Evolutionary conservation across 2,797 vertebrate species (phyloP).

Genomic region (Tolypeutes matacus): DNA sequence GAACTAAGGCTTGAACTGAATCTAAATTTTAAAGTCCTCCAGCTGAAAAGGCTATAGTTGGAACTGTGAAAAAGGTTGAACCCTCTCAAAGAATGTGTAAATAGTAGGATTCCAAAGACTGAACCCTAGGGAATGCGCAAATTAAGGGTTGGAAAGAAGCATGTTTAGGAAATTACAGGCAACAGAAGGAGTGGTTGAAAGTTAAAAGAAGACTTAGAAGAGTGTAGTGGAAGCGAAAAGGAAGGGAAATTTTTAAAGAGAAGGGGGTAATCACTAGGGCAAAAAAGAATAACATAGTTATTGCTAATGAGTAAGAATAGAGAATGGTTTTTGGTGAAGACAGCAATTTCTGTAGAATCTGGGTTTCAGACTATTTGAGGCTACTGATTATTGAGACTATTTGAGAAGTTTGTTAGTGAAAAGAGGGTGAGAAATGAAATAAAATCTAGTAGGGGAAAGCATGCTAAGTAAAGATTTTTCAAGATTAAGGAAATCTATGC

Average conservation of each 20-base stretch:
- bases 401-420: slow-evolving; percentile 54
- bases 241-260: slow-evolving; percentile 30
- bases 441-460: background rate
- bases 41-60: slow-evolving; percentile 53
- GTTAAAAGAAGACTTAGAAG: slow-evolving; percentile 67
- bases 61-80: slow-evolving; percentile 43
- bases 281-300: slow-evolving; percentile 25
- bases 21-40: slow-evolving; percentile 71
- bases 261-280: background rate
- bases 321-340: slow-evolving; percentile 29
- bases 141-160: slow-evolving; percentile 68
- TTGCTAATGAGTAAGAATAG: slow-evolving; percentile 22
- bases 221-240: slow-evolving; percentile 50
- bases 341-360: background rate
- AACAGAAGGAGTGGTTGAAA: slow-evolving; percentile 60
- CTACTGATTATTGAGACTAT: background rate
- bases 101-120: slow-evolving; percentile 40
- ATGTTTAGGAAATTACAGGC: slow-evolving; percentile 71
- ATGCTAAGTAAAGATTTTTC: slow-evolving; percentile 46
- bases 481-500: slow-evolving; percentile 19
- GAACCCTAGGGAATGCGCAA: slow-evolving; percentile 61
- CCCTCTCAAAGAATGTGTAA: slow-evolving; percentile 73
- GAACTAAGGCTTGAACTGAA: slow-evolving; percentile 66
- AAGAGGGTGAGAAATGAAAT: background rate
- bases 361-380: slow-evolving; percentile 34